phyloP scores from a whole-genome alignment of 2,888 invertebrate species.

The Agrotis ipsilon region DNA sequence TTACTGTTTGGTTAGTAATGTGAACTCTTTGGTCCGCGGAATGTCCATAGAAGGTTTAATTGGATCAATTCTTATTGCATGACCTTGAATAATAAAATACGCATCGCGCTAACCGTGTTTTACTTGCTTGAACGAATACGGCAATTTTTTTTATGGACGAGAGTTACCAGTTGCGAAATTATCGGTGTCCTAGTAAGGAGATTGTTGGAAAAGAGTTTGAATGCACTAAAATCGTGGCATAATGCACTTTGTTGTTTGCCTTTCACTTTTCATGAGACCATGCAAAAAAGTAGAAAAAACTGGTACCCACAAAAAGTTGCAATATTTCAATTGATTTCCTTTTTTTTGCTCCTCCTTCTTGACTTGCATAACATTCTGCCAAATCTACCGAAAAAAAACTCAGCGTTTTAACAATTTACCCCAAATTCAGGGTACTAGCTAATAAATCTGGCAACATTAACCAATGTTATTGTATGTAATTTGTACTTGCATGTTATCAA shows the following conservation, averaged over 20 bases:
- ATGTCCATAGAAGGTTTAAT: conserved; percentile 56
- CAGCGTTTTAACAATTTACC: background rate
- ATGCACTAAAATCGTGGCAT: background rate
- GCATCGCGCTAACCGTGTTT: conserved; percentile 59
- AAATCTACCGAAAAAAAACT: background rate
- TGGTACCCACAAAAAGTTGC: background rate
- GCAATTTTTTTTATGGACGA: conserved; percentile 40
- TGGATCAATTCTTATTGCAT: conserved; percentile 65
- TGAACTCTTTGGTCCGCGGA: conserved; percentile 32
- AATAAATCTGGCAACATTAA: conserved; percentile 36
- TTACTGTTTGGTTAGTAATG: conserved; percentile 18
- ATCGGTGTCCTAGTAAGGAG: conserved; percentile 6
- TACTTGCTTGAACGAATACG: conserved; percentile 45
- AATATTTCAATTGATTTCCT: background rate
- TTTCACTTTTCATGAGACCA: conserved; percentile 43
- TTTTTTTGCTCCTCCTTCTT: background rate
- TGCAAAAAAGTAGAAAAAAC: conserved; percentile 5
- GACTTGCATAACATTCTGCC: too few species aligned
- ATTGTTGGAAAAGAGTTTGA: background rate
- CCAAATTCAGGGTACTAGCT: background rate
- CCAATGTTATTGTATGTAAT: conserved; percentile 50
- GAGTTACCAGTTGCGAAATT: conserved; percentile 56
- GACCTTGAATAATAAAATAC: conserved; percentile 68
- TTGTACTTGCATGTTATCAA: conserved; percentile 31
- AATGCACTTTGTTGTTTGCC: conserved; percentile 19